Evolutionary conservation across 2,113 vertebrate genomes (phyloP).

Genomic region (Bubo bubo): DNA sequence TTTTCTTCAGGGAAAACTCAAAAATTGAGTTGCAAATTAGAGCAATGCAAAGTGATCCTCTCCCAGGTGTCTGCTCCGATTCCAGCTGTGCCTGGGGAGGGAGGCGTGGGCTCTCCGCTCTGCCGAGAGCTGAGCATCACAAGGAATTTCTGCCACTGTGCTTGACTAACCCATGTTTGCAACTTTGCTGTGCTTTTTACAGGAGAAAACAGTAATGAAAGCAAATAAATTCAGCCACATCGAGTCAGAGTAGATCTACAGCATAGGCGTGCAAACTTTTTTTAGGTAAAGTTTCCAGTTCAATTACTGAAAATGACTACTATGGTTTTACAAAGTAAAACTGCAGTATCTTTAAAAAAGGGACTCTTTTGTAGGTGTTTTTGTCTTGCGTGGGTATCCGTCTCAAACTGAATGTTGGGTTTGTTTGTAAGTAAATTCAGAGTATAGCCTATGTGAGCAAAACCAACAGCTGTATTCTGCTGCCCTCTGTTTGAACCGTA

Average conservation of each 20-base stretch:
- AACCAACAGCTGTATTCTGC: slow-evolving; percentile 47
- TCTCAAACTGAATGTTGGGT: slow-evolving; percentile 38
- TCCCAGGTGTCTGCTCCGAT: background rate
- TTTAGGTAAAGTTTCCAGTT: slow-evolving; percentile 41
- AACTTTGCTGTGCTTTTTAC: slow-evolving; percentile 45
- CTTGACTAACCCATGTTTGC: slow-evolving; percentile 49
- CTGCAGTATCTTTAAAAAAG: slow-evolving; percentile 50
- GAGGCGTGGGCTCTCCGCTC: background rate
- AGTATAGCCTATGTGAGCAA: slow-evolving; percentile 33
- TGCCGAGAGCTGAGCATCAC: background rate
- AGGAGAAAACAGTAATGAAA: background rate
- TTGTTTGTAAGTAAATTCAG: slow-evolving; percentile 48
- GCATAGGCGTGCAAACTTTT: slow-evolving; percentile 39
- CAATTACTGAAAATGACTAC: slow-evolving; percentile 43
- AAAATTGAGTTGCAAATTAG: slow-evolving; percentile 44
- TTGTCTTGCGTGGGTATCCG: background rate
- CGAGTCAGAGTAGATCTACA: slow-evolving; percentile 16
- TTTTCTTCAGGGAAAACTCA: slow-evolving; percentile 74
- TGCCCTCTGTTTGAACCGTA: slow-evolving; percentile 30
- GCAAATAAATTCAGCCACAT: background rate
- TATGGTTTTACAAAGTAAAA: slow-evolving; percentile 61
- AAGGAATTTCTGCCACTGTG: slow-evolving; percentile 50
- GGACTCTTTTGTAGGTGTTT: slow-evolving; percentile 40
- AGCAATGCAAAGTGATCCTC: slow-evolving; percentile 56
- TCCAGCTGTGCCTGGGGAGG: background rate